Conservation (phyloP, 2,888 invertebrate genomes). For the Amiota mariae region DNA sequence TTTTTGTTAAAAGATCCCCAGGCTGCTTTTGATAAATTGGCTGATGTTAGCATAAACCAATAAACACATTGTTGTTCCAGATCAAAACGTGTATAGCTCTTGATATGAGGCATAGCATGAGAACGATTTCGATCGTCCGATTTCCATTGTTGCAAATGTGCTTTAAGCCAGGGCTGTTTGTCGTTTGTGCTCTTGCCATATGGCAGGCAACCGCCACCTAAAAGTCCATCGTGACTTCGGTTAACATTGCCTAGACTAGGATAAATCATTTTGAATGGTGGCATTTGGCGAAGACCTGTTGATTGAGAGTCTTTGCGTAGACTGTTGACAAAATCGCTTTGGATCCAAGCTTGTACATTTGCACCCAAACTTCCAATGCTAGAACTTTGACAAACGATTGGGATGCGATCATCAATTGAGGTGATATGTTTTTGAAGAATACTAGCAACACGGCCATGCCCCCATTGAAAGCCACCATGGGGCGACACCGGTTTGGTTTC, state of each 20-base stretch:
- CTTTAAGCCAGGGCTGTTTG: conserved; percentile 89
- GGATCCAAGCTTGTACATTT: conserved; percentile 82
- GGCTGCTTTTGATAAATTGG: conserved; percentile 97
- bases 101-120: conserved; percentile 95
- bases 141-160: conserved; percentile 88
- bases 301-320: conserved; percentile 75
- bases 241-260: conserved; percentile 89
- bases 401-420: conserved; percentile 77
- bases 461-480: conserved; percentile 78
- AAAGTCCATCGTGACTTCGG: conserved; percentile 86
- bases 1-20: conserved; percentile 87
- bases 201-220: conserved; percentile 91
- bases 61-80: conserved; percentile 76
- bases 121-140: conserved; percentile 81
- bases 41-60: conserved; percentile 92
- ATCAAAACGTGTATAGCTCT: conserved; percentile 87
- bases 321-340: conserved; percentile 82
- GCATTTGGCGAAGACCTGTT: conserved; percentile 75
- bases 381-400: conserved; percentile 89
- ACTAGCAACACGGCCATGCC: conserved; percentile 77
- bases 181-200: conserved; percentile 84
- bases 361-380: conserved; percentile 91
- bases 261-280: conserved; percentile 80
- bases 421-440: conserved; percentile 80
- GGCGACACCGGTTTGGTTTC: too few relatives aligned